These are phyloP conservation scores for Peucedramus taeniatus DNA, from an alignment of 2,113 vertebrate species.

Conservation along the genomic window DNA sequence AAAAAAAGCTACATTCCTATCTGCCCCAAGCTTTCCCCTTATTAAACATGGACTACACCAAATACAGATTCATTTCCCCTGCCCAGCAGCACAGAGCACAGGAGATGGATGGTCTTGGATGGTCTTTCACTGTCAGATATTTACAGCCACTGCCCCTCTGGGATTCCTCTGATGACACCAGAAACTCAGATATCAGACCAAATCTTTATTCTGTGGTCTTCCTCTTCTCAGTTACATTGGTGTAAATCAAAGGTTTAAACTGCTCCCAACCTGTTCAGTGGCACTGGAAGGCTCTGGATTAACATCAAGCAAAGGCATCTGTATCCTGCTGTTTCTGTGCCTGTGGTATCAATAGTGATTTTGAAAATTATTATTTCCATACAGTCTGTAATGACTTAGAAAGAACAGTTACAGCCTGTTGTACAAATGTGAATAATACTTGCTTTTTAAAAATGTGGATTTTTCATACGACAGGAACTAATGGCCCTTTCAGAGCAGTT, in stretches of 20 bases:
- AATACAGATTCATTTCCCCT: neutral
- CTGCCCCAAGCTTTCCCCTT: neutral
- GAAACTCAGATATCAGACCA: neutral
- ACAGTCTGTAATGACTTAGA: neutral
- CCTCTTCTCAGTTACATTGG: neutral
- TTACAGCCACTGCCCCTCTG: neutral
- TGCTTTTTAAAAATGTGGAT: neutral
- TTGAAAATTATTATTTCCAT: slow-evolving; percentile 4
- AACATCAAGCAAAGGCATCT: neutral
- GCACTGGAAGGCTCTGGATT: neutral
- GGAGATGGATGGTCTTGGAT: neutral
- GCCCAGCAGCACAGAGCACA: neutral
- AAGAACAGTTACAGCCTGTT: slow-evolving; percentile 14
- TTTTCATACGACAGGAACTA: slow-evolving; percentile 30
- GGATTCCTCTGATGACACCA: neutral
- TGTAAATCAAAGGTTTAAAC: neutral
- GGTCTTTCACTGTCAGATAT: too few relatives aligned
- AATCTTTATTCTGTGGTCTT: neutral
- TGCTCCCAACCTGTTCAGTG: neutral
- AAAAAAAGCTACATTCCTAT: neutral
- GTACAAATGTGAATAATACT: slow-evolving; percentile 37
- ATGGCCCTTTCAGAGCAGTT: slow-evolving; percentile 50
- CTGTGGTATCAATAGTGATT: slow-evolving; percentile 7
- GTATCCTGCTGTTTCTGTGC: neutral
- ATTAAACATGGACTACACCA: neutral